Conservation (phyloP, 2,888 invertebrate species). For the Drosophila robusta region DNA sequence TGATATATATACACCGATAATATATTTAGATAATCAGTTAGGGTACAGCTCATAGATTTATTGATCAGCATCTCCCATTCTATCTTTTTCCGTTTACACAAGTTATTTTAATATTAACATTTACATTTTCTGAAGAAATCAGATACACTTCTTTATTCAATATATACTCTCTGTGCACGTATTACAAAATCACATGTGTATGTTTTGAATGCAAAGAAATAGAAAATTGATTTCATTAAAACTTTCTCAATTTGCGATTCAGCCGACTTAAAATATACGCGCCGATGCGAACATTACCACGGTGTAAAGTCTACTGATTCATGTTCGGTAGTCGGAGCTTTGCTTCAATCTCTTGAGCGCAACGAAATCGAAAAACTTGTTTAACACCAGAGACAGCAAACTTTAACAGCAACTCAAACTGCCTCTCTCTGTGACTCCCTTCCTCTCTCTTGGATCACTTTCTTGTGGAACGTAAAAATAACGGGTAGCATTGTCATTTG, state of each 20-base stretch:
- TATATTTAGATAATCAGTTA: neutral
- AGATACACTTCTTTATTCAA: neutral
- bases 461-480: slow-evolving; percentile 4
- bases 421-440: neutral
- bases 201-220: slow-evolving; percentile 46
- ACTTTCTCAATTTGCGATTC: slow-evolving; percentile 63
- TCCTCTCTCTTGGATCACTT: neutral
- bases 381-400: slow-evolving; percentile 47
- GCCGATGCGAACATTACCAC: slow-evolving; percentile 44
- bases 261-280: slow-evolving; percentile 20
- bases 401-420: slow-evolving; percentile 13
- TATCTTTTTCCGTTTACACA: neutral
- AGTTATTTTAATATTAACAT: neutral
- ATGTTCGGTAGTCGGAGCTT: slow-evolving; percentile 28
- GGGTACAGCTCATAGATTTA: no score
- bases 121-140: neutral
- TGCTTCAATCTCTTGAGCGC: slow-evolving; percentile 16
- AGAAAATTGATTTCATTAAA: slow-evolving; percentile 54
- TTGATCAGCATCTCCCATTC: neutral
- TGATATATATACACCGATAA: neutral
- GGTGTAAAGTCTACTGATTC: slow-evolving; percentile 52
- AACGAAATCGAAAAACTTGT: slow-evolving; percentile 53
- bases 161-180: slow-evolving; percentile 5
- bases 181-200: slow-evolving; percentile 40
- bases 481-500: neutral